These are phyloP conservation scores for Sebastes vulpes DNA, from an alignment of 2,797 vertebrate species.

Conservation along the genomic window DNA sequence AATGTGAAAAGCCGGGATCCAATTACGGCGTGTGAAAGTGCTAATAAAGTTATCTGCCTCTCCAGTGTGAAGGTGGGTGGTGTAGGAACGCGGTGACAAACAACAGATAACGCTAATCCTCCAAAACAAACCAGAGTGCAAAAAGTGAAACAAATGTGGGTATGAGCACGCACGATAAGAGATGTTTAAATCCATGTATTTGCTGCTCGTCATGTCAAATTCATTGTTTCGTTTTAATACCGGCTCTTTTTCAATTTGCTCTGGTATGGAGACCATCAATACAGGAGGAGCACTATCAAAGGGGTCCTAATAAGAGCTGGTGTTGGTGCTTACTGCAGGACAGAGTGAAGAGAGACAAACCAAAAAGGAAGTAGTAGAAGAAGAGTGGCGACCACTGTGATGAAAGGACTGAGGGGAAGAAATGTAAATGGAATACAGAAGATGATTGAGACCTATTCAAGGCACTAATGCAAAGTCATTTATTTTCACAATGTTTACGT, in stretches of 20 bases:
- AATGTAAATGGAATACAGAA: not conserved
- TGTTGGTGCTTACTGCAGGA: not conserved
- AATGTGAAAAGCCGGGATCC: slow-evolving; percentile 24
- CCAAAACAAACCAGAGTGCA: slow-evolving; percentile 21
- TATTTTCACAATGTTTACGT: not conserved
- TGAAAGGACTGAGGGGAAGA: slow-evolving; percentile 7
- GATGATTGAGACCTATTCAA: slow-evolving; percentile 32
- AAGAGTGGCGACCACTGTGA: not conserved
- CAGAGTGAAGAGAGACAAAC: not conserved
- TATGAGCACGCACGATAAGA: slow-evolving; percentile 2
- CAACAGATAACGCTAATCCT: slow-evolving; percentile 46
- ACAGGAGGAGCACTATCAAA: not conserved
- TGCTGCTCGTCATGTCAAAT: not conserved
- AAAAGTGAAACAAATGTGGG: not conserved
- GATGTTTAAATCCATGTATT: not conserved
- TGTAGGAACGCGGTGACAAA: slow-evolving; percentile 2
- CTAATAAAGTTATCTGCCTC: slow-evolving; percentile 37
- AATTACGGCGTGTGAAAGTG: slow-evolving; percentile 32
- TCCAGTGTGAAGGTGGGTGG: slow-evolving; percentile 27
- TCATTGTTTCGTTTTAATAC: not conserved
- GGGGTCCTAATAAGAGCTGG: slow-evolving; percentile 1
- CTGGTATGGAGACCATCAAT: not conserved
- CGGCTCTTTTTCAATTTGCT: not conserved
- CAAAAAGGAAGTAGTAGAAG: not conserved
- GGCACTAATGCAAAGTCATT: slow-evolving; percentile 15